Base-by-base conservation (phyloP, 2,888 invertebrate genomes). In the Agrypnus murinus region DNA sequence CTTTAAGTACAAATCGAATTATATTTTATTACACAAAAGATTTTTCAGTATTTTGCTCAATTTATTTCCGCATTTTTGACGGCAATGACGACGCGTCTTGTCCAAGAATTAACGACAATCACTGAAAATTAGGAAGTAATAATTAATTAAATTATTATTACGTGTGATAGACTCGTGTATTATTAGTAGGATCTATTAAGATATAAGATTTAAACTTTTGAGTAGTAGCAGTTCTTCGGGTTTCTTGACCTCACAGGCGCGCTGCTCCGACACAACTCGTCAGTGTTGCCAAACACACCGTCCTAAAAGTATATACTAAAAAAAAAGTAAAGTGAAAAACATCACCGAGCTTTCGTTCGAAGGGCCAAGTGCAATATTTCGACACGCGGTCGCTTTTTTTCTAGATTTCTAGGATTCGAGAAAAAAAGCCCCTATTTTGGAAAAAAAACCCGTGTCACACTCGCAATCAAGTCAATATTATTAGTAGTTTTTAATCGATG, bases 91-190 rank as follows among this genome's bases (percentile, higher is more conserved):
- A 74, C 75, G 77, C 79, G 83, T 83, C 84, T 84, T 84, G 85
- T 85, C 85, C 85, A 85, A 85, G 85, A 85, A 85, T 85, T 84
- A 74, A 80, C 80, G 85, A 85, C 85, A 85, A 85, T 85, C 85
- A 85, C 80, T 81, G 74, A 78, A 19, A n/a, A 69, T 71, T 72
- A 72, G 72, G 38, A 71, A 58, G 64, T 77, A 76, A 71, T 67
- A 73, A 60, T n/a, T n/a, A n/a, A n/a, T n/a, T n/a, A n/a, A n/a
- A n/a, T n/a, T 60, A 69, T 62, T 66, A 25, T 60, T 72, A 60
- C 60, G 73, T 72, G 73, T 74, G 73, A 72, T 75, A 75, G 73
- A 53, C 63, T 69, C 62, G 65, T n/a, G n/a, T n/a, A n/a, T n/a
- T n/a, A n/a, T n/a, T n/a, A n/a, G n/a, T 68, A 67, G 63, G 7